Evolutionary conservation across 2,113 vertebrate genomes (phyloP).

Genomic region (Chamaea fasciata): DNA sequence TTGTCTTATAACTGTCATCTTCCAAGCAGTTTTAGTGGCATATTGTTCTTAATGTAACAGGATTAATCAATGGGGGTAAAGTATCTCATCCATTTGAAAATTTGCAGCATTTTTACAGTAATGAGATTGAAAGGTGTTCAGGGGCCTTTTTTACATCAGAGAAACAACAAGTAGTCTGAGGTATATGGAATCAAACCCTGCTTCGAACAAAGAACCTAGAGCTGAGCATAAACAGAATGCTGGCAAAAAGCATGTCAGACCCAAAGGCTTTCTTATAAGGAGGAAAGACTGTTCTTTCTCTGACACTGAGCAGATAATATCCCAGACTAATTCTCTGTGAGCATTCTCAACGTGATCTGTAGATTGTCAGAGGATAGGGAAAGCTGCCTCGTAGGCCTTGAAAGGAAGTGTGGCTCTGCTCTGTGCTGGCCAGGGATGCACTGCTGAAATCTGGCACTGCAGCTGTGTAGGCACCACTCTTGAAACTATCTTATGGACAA

Average conservation of each 20-base stretch:
- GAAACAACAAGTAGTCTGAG: background rate
- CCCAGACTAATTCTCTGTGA: background rate
- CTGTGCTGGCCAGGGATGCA: background rate
- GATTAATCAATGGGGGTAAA: background rate
- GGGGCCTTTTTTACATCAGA: background rate
- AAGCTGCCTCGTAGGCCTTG: background rate
- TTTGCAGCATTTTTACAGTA: background rate
- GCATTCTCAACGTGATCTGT: constrained; percentile 11
- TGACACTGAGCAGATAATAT: background rate
- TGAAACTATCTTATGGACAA: background rate
- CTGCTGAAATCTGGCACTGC: background rate
- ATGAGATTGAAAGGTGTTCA: background rate
- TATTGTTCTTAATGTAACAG: background rate
- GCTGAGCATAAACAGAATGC: background rate
- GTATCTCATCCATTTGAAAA: background rate
- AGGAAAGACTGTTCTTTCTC: background rate
- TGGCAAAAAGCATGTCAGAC: background rate
- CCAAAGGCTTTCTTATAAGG: background rate
- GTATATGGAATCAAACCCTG: background rate
- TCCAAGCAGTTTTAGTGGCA: background rate
- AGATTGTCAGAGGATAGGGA: background rate
- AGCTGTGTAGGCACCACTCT: background rate
- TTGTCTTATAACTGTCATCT: background rate
- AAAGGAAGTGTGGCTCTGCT: constrained; percentile 26
- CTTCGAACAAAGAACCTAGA: background rate